A percentile compares a stretch with the other conserved stretches of the same genome.
These are phyloP conservation scores for Cyclargus thomasi DNA, from an alignment of 1,140 invertebrate genomes.

Conservation along the genomic window DNA sequence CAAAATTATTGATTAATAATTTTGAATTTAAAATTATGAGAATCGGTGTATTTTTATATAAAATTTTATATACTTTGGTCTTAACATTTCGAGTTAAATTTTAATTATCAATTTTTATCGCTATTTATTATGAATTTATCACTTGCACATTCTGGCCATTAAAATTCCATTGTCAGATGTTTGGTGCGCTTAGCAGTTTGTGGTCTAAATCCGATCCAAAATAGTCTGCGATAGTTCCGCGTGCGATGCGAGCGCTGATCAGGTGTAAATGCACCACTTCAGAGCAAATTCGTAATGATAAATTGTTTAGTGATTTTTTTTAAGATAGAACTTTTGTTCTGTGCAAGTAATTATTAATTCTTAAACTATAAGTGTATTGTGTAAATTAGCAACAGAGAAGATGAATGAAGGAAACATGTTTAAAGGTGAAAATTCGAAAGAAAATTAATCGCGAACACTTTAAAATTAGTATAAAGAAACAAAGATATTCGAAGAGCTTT, in stretches of 20 bases:
- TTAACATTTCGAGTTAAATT: no score
- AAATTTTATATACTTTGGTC: no score
- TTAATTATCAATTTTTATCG: not conserved
- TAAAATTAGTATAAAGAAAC: no score
- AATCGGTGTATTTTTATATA: not conserved
- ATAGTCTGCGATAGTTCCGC: conserved; percentile 65
- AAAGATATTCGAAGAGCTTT: no score
- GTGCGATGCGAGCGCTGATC: conserved; percentile 50
- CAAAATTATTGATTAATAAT: no score
- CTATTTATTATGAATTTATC: not conserved
- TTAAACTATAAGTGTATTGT: not conserved
- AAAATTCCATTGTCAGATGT: conserved; percentile 52
- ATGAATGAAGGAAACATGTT: conserved; percentile 21
- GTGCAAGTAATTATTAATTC: not conserved
- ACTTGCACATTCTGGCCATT: conserved; percentile 30
- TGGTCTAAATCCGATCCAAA: conserved; percentile 64
- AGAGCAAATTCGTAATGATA: conserved; percentile 15
- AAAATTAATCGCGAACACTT: no score
- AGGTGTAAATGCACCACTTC: conserved; percentile 46
- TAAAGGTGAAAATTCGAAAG: conserved; percentile 23
- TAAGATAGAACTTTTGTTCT: not conserved
- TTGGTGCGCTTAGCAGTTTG: conserved; percentile 51
- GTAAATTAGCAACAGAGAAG: not conserved
- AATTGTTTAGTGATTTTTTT: not conserved
- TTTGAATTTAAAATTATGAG: no score